Percentiles rank a stretch among this genome's conserved stretches.
These are phyloP conservation scores for Electrophaes corylata DNA, from an alignment of 2,888 invertebrate genomes.

Conservation along the genomic window DNA sequence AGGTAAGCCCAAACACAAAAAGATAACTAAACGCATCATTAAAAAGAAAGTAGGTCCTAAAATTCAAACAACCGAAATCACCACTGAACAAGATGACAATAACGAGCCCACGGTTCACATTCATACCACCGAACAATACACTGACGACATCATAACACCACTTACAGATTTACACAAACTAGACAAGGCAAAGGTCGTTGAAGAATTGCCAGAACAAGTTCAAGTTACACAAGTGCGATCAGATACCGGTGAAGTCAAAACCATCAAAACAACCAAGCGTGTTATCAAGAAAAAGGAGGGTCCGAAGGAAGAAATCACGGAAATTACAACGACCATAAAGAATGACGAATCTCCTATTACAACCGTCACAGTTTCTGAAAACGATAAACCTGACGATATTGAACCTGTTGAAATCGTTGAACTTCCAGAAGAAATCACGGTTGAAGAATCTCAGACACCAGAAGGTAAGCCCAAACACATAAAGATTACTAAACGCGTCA, in stretches of 20 bases:
- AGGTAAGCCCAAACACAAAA: background rate
- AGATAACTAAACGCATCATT: background rate
- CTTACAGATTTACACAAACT: background rate
- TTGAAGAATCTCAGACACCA: slow-evolving; percentile 36
- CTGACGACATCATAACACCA: background rate
- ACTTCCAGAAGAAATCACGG: slow-evolving; percentile 48
- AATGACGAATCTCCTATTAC: too few species aligned
- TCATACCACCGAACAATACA: background rate
- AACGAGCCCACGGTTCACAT: background rate
- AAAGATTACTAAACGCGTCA: slow-evolving; percentile 39
- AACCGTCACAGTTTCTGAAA: too few species aligned
- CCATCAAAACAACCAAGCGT: too few species aligned
- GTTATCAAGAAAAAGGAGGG: too few species aligned
- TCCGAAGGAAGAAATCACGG: too few species aligned
- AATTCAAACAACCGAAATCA: background rate
- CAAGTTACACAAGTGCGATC: too few species aligned
- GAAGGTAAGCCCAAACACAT: slow-evolving; percentile 53
- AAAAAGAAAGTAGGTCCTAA: background rate
- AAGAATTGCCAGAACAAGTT: too few species aligned
- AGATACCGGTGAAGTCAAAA: too few species aligned
- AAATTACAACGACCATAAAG: too few species aligned
- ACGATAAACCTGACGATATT: too few species aligned
- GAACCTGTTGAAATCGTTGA: slow-evolving; percentile 38
- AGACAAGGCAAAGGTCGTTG: background rate
- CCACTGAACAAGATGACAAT: background rate